phyloP scores from a whole-genome alignment of 2,113 vertebrate species.

The Sula dactylatra region DNA sequence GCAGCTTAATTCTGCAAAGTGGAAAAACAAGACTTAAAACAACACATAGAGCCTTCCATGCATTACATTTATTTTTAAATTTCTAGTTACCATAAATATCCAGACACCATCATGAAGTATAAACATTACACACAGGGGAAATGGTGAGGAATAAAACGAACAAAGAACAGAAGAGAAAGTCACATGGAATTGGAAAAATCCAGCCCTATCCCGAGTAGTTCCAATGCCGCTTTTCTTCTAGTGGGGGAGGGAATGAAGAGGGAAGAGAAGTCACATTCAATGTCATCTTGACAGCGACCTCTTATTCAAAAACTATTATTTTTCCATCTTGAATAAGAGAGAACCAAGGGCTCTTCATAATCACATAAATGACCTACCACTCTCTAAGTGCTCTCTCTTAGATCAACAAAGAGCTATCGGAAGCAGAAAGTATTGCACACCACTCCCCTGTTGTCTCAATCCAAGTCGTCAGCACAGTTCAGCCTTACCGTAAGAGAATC shows the following conservation, averaged over 20 bases:
- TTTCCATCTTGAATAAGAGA: slow-evolving; percentile 66
- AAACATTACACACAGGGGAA: slow-evolving; percentile 34
- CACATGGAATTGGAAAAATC: slow-evolving; percentile 18
- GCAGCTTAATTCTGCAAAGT: background rate
- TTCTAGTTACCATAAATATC: slow-evolving; percentile 53
- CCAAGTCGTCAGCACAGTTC: background rate
- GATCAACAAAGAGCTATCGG: slow-evolving; percentile 71
- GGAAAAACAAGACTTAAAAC: slow-evolving; percentile 27
- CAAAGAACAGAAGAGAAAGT: slow-evolving; percentile 34
- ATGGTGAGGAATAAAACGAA: background rate
- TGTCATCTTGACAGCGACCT: slow-evolving; percentile 65
- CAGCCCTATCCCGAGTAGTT: background rate
- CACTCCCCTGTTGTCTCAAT: background rate
- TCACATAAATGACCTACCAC: slow-evolving; percentile 68
- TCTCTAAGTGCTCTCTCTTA: slow-evolving; percentile 70
- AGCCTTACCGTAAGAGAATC: slow-evolving; percentile 20
- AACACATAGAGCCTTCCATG: background rate
- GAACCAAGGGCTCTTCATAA: slow-evolving; percentile 74
- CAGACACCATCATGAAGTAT: slow-evolving; percentile 5
- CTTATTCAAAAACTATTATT: slow-evolving; percentile 71
- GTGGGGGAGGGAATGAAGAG: background rate
- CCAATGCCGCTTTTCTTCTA: background rate
- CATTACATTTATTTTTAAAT: slow-evolving; percentile 20
- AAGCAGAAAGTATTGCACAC: slow-evolving; percentile 51
- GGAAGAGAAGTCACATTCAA: slow-evolving; percentile 55